Percentiles rank a stretch among this genome's conserved stretches.
phyloP scores from a whole-genome alignment of 1,140 invertebrate genomes.

The Drosophila santomea region DNA sequence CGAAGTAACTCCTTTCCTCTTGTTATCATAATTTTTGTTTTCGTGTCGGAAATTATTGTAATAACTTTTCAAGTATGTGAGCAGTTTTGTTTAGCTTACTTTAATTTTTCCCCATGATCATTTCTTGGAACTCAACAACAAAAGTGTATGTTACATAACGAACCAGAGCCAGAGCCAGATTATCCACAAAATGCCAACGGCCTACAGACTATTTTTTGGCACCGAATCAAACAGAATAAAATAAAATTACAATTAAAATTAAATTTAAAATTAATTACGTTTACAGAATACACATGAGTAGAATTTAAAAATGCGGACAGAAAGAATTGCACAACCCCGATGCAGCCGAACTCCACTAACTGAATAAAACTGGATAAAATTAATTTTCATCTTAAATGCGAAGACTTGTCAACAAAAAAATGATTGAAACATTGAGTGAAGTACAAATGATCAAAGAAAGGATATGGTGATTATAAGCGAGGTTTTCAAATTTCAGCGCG shows the following conservation, averaged over 20 bases:
- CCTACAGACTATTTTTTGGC: slow-evolving; percentile 76
- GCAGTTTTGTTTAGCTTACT: slow-evolving; percentile 62
- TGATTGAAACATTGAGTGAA: background rate
- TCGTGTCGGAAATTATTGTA: slow-evolving; percentile 63
- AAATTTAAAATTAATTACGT: slow-evolving; percentile 15
- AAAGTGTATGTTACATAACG: slow-evolving; percentile 75
- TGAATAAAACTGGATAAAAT: too few species aligned
- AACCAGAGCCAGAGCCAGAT: slow-evolving; percentile 40
- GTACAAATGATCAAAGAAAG: too few species aligned
- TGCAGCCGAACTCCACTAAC: slow-evolving; percentile 23
- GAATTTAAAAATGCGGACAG: slow-evolving; percentile 19
- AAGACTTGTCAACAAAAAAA: too few species aligned
- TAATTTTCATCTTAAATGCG: too few species aligned
- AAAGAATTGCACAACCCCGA: slow-evolving; percentile 63
- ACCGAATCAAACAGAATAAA: slow-evolving; percentile 68
- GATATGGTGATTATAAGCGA: too few species aligned
- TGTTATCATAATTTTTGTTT: slow-evolving; percentile 38
- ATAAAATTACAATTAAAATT: slow-evolving; percentile 41
- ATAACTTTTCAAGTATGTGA: slow-evolving; percentile 84
- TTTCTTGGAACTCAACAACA: slow-evolving; percentile 60
- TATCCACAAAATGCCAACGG: slow-evolving; percentile 52
- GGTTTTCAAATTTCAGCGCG: too few species aligned
- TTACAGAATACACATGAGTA: slow-evolving; percentile 31
- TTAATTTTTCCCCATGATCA: slow-evolving; percentile 15
- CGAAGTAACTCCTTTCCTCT: slow-evolving; percentile 50